Conservation (phyloP, 2,113 vertebrate genomes). For the Thamnophis sirtalis region DNA sequence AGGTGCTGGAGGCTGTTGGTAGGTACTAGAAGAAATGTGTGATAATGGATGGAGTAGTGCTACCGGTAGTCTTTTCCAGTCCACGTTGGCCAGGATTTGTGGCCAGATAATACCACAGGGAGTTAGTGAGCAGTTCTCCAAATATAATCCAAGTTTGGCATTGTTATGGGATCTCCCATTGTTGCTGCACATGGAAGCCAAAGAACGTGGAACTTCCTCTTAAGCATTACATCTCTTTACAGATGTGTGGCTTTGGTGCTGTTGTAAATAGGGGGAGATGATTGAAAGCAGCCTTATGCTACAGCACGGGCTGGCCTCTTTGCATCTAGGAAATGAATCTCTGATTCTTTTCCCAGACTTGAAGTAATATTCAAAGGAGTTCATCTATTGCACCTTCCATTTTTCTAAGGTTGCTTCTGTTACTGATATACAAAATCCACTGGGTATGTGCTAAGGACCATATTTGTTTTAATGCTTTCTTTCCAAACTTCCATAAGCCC, state of each 20-base stretch:
- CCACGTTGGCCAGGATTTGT: neutral
- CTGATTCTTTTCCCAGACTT: neutral
- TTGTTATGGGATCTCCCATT: neutral
- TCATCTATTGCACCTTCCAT: neutral
- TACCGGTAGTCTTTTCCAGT: neutral
- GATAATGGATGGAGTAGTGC: neutral
- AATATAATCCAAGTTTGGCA: neutral
- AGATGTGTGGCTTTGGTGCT: neutral
- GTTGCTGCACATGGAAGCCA: neutral
- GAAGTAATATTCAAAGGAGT: neutral
- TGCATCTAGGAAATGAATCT: neutral
- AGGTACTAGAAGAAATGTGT: neutral
- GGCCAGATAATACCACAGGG: neutral
- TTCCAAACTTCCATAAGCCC: neutral
- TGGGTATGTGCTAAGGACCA: neutral
- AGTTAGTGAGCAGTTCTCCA: neutral
- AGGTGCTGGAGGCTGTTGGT: neutral
- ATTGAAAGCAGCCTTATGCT: neutral
- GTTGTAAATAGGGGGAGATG: neutral
- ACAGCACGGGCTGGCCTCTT: neutral
- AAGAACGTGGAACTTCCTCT: neutral
- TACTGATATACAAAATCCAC: neutral
- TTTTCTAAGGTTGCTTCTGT: neutral
- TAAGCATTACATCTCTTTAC: neutral
- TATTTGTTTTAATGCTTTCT: neutral